phyloP scores from a whole-genome alignment of 2,888 invertebrate species.

The Lacanobia wlatinum region DNA sequence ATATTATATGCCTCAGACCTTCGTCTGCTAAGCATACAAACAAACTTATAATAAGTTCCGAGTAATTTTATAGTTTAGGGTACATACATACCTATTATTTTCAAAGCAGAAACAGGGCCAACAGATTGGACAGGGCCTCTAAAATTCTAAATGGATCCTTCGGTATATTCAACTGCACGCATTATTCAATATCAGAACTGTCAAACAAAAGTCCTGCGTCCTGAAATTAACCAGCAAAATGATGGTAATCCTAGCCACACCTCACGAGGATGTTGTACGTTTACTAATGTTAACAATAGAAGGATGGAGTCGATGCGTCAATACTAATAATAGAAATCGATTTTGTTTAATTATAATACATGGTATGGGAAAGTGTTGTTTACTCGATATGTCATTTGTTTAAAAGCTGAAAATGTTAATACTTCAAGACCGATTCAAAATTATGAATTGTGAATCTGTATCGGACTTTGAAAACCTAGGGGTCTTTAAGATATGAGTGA shows the following conservation, averaged over 20 bases:
- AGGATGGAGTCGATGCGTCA: slow-evolving; percentile 50
- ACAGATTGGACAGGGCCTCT: too few species aligned
- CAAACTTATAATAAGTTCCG: not conserved
- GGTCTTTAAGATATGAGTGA: too few species aligned
- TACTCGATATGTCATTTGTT: not conserved
- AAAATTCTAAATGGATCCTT: not conserved
- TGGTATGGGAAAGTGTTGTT: not conserved
- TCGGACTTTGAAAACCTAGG: too few species aligned
- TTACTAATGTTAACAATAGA: slow-evolving; percentile 64
- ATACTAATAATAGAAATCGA: slow-evolving; percentile 44
- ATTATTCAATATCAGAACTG: slow-evolving; percentile 3
- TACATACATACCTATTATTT: not conserved
- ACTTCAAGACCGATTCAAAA: too few species aligned
- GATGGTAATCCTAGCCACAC: slow-evolving; percentile 52
- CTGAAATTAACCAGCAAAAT: slow-evolving; percentile 12
- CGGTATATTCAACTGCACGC: not conserved
- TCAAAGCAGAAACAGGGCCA: not conserved
- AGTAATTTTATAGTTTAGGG: too few species aligned
- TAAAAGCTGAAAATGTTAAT: too few species aligned
- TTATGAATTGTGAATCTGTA: too few species aligned
- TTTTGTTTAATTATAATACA: slow-evolving; percentile 35
- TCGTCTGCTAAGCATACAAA: too few species aligned
- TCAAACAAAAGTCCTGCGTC: slow-evolving; percentile 25
- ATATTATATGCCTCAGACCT: too few species aligned
- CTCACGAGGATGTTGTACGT: slow-evolving; percentile 51